Percentiles rank a stretch among this genome's conserved stretches.
Evolutionary conservation across 92 coral and sea anemone species (phyloP).

Genomic region (Scolanthus callimorphus): DNA sequence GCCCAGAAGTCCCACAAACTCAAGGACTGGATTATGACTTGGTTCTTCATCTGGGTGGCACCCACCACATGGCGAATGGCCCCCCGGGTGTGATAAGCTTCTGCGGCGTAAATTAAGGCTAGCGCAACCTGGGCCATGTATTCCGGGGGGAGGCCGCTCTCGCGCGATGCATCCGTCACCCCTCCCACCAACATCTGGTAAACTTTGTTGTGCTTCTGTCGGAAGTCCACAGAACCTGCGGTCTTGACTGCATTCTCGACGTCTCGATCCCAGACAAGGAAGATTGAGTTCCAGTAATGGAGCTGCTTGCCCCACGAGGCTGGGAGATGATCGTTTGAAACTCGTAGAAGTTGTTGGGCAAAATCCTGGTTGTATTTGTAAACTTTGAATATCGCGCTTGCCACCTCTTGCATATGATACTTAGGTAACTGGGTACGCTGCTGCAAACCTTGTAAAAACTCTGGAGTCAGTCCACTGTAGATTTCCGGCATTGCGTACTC

Average conservation of each 20-base stretch:
- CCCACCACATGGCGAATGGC: slow-evolving; percentile 18
- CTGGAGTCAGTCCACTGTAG: slow-evolving; percentile 1
- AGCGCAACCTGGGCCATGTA: neutral
- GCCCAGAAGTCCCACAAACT: slow-evolving; percentile 21
- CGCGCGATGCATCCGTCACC: neutral
- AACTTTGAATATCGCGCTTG: slow-evolving; percentile 40
- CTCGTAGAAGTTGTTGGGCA: no score
- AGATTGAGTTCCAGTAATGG: neutral
- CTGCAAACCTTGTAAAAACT: neutral
- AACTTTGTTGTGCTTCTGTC: neutral
- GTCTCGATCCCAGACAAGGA: neutral
- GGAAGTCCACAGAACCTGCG: neutral
- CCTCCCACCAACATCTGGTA: neutral
- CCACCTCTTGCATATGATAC: slow-evolving; percentile 39
- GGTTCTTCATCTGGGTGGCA: neutral
- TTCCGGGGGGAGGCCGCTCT: neutral
- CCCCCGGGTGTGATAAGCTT: slow-evolving; percentile 25
- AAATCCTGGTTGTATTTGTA: neutral
- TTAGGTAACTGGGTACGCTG: neutral
- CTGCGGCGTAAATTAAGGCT: slow-evolving; percentile 20
- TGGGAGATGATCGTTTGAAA: neutral
- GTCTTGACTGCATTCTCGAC: neutral
- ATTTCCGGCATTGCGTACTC: slow-evolving; percentile 41
- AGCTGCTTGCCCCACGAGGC: neutral
- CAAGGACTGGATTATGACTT: neutral